Evolutionary conservation across 2,113 vertebrate species (phyloP), one percentile per base, ranked within the genome.

Genomic region (Paramormyrops kingsleyae): DNA sequence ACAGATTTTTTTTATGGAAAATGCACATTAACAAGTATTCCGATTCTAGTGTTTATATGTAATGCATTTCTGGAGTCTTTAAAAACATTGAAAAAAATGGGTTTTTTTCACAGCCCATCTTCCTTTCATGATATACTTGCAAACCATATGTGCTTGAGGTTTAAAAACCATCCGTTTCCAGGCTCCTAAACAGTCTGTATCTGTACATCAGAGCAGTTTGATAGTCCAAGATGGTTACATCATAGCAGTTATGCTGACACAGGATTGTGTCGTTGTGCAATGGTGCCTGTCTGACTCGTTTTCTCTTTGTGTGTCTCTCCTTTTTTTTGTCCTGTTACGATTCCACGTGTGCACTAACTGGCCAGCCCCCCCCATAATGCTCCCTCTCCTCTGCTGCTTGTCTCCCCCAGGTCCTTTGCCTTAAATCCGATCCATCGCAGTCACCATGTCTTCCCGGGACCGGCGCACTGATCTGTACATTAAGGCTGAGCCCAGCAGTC

Each of bases 401-500:
- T 87, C 49, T 5, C 35, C 62, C 42, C 31, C 50, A 59, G 53
- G 31, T 59, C 50, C 39, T 66, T 35, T 12, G 3, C 39, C 35
- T n/a, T 7, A 50, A 19, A 42, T n/a, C 53, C 19, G 10, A 21
- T 44, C 44, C 86, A 84, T 17, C 10, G 12, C 84, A 96, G 96
- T 91, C 91, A 92, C 93, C 94, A 98, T 98, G 97, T 97, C 97
- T 95, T 97, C 97, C 95, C 96, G 97, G 93, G 97, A 97, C 80
- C 96, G 96, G 90, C 94, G 96, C 94, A 87, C 97, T 90, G 95
- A 97, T 53, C 95, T 98, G 90, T 97, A 97, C 95, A 98, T 98
- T 94, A 98, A 98, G 93, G 97, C 97, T 10, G 97, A 98, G 91
- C 97, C 97, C 7, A 97, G 97, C 92, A 98, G 97, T 91, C 97